Evolutionary conservation across 2,888 invertebrate genomes (phyloP), one percentile per base, ranked within the genome.

Genomic region (Sarcophaga variegata): DNA sequence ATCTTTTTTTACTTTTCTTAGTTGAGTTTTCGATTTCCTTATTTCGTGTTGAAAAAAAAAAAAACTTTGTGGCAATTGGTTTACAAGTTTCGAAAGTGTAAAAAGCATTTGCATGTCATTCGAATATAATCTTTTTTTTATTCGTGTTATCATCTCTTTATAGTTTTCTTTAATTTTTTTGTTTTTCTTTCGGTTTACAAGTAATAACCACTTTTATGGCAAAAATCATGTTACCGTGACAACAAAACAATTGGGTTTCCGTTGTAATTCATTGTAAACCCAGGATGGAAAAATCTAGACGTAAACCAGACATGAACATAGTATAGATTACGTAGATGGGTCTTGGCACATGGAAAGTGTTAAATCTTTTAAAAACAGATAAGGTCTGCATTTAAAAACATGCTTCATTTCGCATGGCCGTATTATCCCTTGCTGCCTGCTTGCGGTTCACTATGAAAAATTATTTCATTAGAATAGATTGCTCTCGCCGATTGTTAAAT

Each of bases 221-320:
- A 37, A 37, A 10, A 37, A 37, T 71, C 25, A 20, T 22, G 4
- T 49, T 81, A 62, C 81, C 78, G 70, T 67, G 81, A 86, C 54
- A 81, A 71, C 66, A 83, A 83, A 83, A 60, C 66, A 66, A 81
- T 25, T 78, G 75, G 78, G 70, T 83, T 86, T 86, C 86, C 78
- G 83, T 74, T 86, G 78, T 66, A 20, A 45, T 70, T 69, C 62
- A 11, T 37, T 37, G 37, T 37, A 37, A 37, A 10, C 0, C 1
- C 37, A 37, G 8, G 37, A 37, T 37, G 10, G 37, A 37, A 37
- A 37, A 37, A 10, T 37, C 37, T 37, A 37, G 37, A 37, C 37
- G 8, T 37, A 37, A 37, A 37, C 8, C 37, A 37, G 37, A 8
- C 37, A 37, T 37, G 10, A 8, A 37, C 37, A 2, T 37, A 37